Conservation (phyloP, 2,113 vertebrate genomes). For the Amazona guildingii region DNA sequence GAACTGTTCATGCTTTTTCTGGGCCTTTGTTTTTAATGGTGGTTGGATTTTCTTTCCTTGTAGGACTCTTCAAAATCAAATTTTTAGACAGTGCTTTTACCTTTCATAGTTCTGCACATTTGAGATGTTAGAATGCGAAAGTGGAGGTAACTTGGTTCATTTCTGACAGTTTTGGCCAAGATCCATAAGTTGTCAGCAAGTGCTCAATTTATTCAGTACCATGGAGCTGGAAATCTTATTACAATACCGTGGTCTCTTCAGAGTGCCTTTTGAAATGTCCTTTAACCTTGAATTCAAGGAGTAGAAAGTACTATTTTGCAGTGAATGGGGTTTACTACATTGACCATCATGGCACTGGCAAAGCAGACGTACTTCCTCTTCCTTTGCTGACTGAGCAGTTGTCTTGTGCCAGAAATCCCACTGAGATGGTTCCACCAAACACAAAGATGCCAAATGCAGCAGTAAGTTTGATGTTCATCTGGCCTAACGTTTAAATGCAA, state of each 20-base stretch:
- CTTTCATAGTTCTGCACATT: neutral
- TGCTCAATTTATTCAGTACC: neutral
- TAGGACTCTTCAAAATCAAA: neutral
- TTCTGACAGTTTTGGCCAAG: neutral
- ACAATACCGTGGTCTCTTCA: neutral
- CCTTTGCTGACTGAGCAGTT: neutral
- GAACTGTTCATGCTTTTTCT: neutral
- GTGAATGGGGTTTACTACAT: neutral
- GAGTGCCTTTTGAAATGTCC: neutral
- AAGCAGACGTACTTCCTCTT: neutral
- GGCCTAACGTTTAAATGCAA: neutral
- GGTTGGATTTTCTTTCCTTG: neutral
- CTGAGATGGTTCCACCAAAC: neutral
- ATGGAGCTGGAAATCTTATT: neutral
- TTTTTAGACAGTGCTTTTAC: neutral
- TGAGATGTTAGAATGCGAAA: neutral
- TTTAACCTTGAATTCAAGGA: neutral
- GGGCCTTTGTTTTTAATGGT: neutral
- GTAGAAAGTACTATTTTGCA: rapidly evolving
- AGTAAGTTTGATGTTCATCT: neutral
- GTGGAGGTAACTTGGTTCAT: neutral
- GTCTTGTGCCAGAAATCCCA: neutral
- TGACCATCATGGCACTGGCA: neutral
- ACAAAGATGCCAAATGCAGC: neutral
- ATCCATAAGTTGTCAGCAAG: neutral